Evolutionary conservation across 2,888 invertebrate genomes (phyloP), one percentile per base, ranked within the genome.

Genomic region (Parelbella ahira): DNA sequence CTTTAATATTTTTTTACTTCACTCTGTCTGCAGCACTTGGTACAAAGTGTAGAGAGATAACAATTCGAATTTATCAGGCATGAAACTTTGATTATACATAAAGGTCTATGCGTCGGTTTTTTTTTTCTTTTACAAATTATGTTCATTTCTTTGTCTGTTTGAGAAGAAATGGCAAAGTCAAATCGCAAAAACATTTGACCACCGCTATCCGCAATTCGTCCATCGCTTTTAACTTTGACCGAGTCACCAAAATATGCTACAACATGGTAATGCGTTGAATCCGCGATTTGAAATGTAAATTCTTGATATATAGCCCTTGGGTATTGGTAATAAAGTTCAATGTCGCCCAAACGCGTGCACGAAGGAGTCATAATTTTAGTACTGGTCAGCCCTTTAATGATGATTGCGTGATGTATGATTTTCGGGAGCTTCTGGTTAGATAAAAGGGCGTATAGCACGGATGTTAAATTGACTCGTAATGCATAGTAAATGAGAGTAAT

Each of bases 201-300:
- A n/a, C n/a, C n/a, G 15, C 15, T 15, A 15, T 15, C 3, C 15
- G 15, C n/a, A n/a, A n/a, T n/a, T n/a, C n/a, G n/a, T n/a, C n/a
- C n/a, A 3, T 11, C 48, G 44, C 58, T 53, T 37, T 3, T 53
- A 33, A 43, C 54, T 57, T 63, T 10, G 3, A 21, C 44, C 54
- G 46, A 15, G 45, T 52, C 52, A 53, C 58, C 53, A 66, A 46
- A 70, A 69, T 56, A 68, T 74, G 68, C 73, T 72, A 75, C 72
- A 67, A 62, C 72, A 64, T 41, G 37, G 37, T 45, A 48, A 50
- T 47, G 48, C 48, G 49, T 54, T 54, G 52, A 56, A 54, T 48
- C 48, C 56, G 53, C 45, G 49, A 51, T 47, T 49, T 45, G 45
- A 38, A 54, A 51, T 53, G 53, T 54, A 49, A 55, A 48, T 48